phyloP scores from a whole-genome alignment of 2,888 invertebrate genomes.

The Neria commutata region DNA sequence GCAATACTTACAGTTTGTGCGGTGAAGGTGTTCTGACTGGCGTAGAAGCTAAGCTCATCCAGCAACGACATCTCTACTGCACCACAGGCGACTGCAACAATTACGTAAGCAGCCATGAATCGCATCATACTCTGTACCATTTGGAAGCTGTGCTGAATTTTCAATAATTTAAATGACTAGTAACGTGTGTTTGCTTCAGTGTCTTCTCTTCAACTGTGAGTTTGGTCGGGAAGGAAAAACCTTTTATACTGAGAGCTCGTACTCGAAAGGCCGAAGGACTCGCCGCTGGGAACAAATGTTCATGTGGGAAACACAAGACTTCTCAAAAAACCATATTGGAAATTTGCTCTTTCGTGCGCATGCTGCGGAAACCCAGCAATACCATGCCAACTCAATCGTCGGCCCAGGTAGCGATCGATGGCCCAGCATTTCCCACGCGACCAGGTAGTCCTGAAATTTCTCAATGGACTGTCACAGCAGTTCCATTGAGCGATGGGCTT shows the following conservation, averaged over 20 bases:
- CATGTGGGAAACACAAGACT: slow-evolving; percentile 40
- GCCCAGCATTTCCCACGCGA: slow-evolving; percentile 15
- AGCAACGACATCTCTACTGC: slow-evolving; percentile 1
- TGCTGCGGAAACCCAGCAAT: slow-evolving; percentile 16
- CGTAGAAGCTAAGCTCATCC: slow-evolving; percentile 18
- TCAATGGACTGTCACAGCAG: not conserved
- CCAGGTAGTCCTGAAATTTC: slow-evolving; percentile 13
- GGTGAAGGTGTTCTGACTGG: slow-evolving; percentile 19
- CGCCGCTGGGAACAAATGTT: slow-evolving; percentile 10
- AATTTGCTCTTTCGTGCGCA: slow-evolving; percentile 41
- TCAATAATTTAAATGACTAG: not conserved
- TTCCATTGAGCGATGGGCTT: slow-evolving; percentile 16
- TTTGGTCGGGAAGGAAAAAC: too few relatives aligned
- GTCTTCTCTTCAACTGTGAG: too few relatives aligned
- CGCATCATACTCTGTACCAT: too few relatives aligned
- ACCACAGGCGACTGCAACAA: not conserved
- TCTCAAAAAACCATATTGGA: slow-evolving; percentile 42
- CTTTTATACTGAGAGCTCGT: slow-evolving; percentile 32
- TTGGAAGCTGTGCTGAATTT: not conserved
- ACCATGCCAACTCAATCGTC: not conserved
- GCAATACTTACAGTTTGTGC: slow-evolving; percentile 18
- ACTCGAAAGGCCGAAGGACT: slow-evolving; percentile 1
- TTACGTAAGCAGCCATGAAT: not conserved
- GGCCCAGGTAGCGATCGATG: not conserved
- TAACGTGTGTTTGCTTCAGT: not conserved